Conservation (phyloP, 2,888 invertebrate species). For the Pristionchus maxplancki region DNA sequence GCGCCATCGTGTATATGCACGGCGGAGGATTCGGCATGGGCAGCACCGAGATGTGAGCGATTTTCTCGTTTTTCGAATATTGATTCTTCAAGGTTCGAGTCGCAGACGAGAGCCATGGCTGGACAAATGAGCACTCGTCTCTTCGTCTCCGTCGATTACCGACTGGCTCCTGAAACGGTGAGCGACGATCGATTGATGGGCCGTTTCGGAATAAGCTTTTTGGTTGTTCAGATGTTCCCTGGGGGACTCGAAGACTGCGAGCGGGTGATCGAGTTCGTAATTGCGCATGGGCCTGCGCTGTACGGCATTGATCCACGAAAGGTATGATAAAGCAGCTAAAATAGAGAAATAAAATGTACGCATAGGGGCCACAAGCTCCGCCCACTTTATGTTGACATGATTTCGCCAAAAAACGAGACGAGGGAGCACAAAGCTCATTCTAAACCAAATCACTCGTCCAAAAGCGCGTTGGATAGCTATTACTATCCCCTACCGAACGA, state of each 20-base stretch:
- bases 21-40: slow-evolving; percentile 72
- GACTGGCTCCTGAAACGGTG: slow-evolving; percentile 78
- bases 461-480: too few relatives aligned
- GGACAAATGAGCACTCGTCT: slow-evolving; percentile 56
- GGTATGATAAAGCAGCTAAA: too few relatives aligned
- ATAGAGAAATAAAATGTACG: too few relatives aligned
- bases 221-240: slow-evolving; percentile 69
- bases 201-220: not conserved
- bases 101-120: slow-evolving; percentile 63
- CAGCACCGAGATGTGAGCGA: slow-evolving; percentile 58
- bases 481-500: too few relatives aligned
- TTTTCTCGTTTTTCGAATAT: not conserved
- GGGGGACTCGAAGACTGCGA: slow-evolving; percentile 78
- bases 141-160: slow-evolving; percentile 72
- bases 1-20: slow-evolving; percentile 71
- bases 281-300: slow-evolving; percentile 59
- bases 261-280: slow-evolving; percentile 74
- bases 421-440: too few relatives aligned
- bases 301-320: slow-evolving; percentile 65
- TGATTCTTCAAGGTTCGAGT: slow-evolving; percentile 59
- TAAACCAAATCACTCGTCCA: too few relatives aligned
- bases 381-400: too few relatives aligned
- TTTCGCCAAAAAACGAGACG: too few relatives aligned
- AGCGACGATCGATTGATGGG: not conserved
- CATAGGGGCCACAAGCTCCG: too few relatives aligned